These are phyloP conservation scores for Melanotaenia trifasciata DNA, from an alignment of 2,797 vertebrate genomes.

Conservation along the genomic window DNA sequence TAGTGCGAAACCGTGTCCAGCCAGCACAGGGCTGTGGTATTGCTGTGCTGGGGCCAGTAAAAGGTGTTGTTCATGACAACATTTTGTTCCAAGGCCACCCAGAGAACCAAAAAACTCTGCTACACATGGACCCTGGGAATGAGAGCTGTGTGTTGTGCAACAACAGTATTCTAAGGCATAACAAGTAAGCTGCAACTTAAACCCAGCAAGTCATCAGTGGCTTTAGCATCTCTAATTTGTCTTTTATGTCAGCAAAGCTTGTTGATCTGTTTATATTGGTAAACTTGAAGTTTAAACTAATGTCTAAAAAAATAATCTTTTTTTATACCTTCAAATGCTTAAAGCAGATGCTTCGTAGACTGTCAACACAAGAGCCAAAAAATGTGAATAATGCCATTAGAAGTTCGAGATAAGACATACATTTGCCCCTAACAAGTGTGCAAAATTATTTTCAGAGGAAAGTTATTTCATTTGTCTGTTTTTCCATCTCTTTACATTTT, in stretches of 20 bases:
- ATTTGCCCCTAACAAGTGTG: not conserved
- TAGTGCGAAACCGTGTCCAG: constrained; percentile 90
- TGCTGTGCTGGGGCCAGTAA: constrained; percentile 85
- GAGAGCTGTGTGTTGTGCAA: constrained; percentile 86
- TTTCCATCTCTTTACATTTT: not conserved
- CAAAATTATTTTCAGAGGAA: not conserved
- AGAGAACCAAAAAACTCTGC: constrained; percentile 82
- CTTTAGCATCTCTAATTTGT: not conserved
- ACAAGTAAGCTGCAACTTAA: constrained; percentile 78
- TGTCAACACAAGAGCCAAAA: too few relatives aligned
- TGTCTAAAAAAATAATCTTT: too few relatives aligned
- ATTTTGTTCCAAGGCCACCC: constrained; percentile 89
- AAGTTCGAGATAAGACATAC: not conserved
- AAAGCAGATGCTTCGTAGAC: too few relatives aligned
- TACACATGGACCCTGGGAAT: constrained; percentile 83
- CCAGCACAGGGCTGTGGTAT: constrained; percentile 87
- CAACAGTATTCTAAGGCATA: constrained; percentile 87
- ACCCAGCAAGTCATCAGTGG: constrained; percentile 5
- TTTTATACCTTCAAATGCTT: too few relatives aligned
- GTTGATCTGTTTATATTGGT: not conserved
- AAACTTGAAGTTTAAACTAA: too few relatives aligned
- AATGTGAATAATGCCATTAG: too few relatives aligned
- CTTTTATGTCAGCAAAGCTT: not conserved
- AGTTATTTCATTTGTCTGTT: not conserved
- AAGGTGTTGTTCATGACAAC: constrained; percentile 90